These are phyloP conservation scores for Geotrypetes seraphini DNA, from an alignment of 2,797 vertebrate species.

Conservation along the genomic window DNA sequence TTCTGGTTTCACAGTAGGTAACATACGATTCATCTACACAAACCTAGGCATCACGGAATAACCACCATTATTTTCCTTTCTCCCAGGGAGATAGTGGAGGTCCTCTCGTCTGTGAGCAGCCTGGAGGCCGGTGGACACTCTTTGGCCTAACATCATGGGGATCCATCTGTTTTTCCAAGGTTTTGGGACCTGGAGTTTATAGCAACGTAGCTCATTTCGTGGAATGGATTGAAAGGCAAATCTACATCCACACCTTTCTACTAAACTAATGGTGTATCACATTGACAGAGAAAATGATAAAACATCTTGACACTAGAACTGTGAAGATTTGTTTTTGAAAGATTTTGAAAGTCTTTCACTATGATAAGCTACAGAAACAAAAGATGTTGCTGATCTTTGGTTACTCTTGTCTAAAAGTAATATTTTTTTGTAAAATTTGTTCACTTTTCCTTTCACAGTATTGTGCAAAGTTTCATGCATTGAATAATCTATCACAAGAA, in stretches of 20 bases:
- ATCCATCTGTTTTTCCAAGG: slow-evolving; percentile 88
- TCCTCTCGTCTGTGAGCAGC: slow-evolving; percentile 76
- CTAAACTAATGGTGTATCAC: slow-evolving; percentile 31
- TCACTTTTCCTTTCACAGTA: slow-evolving; percentile 11
- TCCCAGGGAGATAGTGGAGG: slow-evolving; percentile 90
- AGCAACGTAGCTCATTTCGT: slow-evolving; percentile 89
- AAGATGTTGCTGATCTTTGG: neutral
- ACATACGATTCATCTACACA: no score
- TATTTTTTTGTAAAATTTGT: slow-evolving; percentile 13
- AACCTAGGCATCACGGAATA: no score
- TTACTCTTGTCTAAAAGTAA: slow-evolving; percentile 12
- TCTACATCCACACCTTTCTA: slow-evolving; percentile 83
- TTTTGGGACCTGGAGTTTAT: slow-evolving; percentile 87
- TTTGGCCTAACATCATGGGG: slow-evolving; percentile 94
- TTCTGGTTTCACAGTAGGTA: no score
- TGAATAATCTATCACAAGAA: no score
- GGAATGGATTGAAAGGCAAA: slow-evolving; percentile 85
- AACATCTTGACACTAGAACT: neutral
- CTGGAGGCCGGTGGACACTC: slow-evolving; percentile 72
- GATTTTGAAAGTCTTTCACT: slow-evolving; percentile 2
- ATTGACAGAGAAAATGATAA: slow-evolving; percentile 8
- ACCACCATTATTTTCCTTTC: no score
- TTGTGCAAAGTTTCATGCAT: slow-evolving; percentile 25
- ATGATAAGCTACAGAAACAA: neutral
- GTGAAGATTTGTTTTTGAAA: slow-evolving; percentile 9